Evolutionary conservation across 2,888 invertebrate genomes (phyloP).

Genomic region (Acrobasis repandana): DNA sequence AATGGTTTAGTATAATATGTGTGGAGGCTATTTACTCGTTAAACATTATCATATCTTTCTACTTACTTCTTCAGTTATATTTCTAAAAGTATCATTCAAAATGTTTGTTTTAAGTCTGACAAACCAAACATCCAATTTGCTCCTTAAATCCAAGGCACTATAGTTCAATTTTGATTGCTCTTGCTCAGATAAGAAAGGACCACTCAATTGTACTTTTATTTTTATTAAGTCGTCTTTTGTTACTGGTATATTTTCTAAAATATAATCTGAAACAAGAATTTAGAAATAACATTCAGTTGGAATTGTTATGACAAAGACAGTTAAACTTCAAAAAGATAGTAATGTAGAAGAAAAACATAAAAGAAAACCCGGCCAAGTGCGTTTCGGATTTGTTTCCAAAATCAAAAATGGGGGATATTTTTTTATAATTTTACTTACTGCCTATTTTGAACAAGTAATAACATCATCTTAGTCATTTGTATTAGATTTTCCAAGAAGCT

Average conservation of each 20-base stretch:
- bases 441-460: too few relatives aligned
- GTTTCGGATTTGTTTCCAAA: too few relatives aligned
- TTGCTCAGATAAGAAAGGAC: not conserved
- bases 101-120: not conserved
- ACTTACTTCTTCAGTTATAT: conserved; percentile 2
- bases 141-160: not conserved
- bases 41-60: not conserved
- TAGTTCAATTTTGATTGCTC: conserved; percentile 5
- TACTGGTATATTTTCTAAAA: conserved; percentile 3
- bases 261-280: conserved; percentile 3
- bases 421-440: too few relatives aligned
- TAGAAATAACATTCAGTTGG: not conserved
- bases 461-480: too few relatives aligned
- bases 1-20: too few relatives aligned
- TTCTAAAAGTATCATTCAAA: not conserved
- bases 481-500: too few relatives aligned
- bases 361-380: too few relatives aligned
- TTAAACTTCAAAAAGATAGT: too few relatives aligned
- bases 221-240: not conserved
- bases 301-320: too few relatives aligned
- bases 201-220: conserved; percentile 9
- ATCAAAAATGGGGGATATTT: too few relatives aligned
- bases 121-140: conserved; percentile 4
- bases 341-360: too few relatives aligned
- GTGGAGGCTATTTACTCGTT: too few relatives aligned